A percentile compares a stretch with the other conserved stretches of the same genome.
Evolutionary conservation across 2,113 vertebrate species (phyloP).

Genomic region (Bufo bufo): DNA sequence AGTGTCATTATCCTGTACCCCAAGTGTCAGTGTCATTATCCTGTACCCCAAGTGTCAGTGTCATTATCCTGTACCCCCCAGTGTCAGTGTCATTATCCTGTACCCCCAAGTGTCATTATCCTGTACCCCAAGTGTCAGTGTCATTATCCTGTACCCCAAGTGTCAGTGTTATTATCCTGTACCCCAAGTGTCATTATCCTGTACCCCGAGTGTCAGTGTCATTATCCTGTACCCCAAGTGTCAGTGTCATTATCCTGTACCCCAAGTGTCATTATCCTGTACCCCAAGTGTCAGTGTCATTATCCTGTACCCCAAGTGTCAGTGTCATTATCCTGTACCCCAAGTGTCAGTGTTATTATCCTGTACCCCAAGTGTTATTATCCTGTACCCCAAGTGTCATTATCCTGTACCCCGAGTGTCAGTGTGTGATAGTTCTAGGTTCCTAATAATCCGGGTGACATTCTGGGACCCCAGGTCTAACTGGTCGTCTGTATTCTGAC

Average conservation of each 20-base stretch:
- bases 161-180: too few relatives aligned
- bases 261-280: background rate
- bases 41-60: too few relatives aligned
- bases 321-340: background rate
- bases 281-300: background rate
- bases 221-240: background rate
- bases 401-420: background rate
- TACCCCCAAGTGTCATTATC: too few relatives aligned
- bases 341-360: background rate
- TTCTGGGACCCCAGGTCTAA: too few relatives aligned
- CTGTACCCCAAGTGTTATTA: background rate
- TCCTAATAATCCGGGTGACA: too few relatives aligned
- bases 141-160: too few relatives aligned
- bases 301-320: background rate
- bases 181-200: background rate
- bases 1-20: too few relatives aligned
- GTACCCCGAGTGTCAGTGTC: background rate
- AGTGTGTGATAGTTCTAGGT: background rate
- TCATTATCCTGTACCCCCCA: too few relatives aligned
- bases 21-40: too few relatives aligned
- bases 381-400: background rate
- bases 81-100: too few relatives aligned
- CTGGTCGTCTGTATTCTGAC: too few relatives aligned
- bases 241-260: background rate
- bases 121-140: too few relatives aligned